Base-by-base conservation (phyloP, 2,888 invertebrate genomes). In the Tenthredo livida region DNA sequence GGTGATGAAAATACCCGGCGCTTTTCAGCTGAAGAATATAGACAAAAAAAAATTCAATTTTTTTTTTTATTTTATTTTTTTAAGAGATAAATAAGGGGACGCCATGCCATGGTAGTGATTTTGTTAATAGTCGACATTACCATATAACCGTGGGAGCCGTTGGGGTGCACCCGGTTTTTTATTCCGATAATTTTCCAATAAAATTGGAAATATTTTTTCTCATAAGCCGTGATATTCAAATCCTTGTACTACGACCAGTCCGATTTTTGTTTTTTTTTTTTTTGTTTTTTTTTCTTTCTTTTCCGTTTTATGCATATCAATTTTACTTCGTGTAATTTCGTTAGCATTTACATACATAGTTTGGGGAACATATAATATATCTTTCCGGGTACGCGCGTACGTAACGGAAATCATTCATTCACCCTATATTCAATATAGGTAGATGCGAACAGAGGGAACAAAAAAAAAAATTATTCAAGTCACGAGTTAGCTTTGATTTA, bases 161-260 rank as follows among this genome's bases (percentile, higher is more conserved):
- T n/a, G 33, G 17, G 33, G 47, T 54, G 33, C 7, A 33, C 29
- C 37, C 75, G 47, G 15, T 40, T 78, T 58, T 33, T n/a, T 21
- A 21, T 25, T 15, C 58, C 78, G 21, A 58, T 78, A 78, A 78
- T 61, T 78, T 78, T 78, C 54, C 77, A 33, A 77, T 54, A 77
- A 54, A 77, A 25, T 50, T 50, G 15, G 33, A 47, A 43, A 73
- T 73, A 73, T 29, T 73, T 73, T 43, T 73, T 73, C 72, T 43
- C 72, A 5, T 21, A 10, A n/a, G 10, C 40, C 21, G 21, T 43
- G 43, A 73, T 73, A 73, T 73, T 73, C 72, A 73, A 73, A 73
- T 73, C 43, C 72, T n/a, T 40, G 43, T 73, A 43, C 72, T 73
- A 43, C 72, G 40, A 43, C 72, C 43, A 37, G 72, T 33, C 33